phyloP scores from a whole-genome alignment of 2,113 vertebrate species.

The Oryctolagus cuniculus region DNA sequence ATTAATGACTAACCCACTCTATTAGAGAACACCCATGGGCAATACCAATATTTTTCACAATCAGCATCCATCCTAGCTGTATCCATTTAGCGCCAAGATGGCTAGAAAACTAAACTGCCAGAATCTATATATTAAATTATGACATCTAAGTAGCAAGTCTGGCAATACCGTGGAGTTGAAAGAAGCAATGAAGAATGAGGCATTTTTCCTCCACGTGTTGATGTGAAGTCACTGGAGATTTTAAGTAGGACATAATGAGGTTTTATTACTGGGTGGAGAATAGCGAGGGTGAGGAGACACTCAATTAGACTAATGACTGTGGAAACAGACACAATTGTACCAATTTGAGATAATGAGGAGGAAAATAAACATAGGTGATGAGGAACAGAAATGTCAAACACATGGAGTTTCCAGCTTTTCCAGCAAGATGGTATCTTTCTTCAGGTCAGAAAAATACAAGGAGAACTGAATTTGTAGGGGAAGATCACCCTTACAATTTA shows the following conservation, averaged over 20 bases:
- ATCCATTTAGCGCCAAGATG: neutral
- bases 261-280: neutral
- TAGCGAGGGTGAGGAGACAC: neutral
- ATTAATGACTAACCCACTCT: neutral
- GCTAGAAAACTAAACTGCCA: neutral
- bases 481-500: too few species aligned
- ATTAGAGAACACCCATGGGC: neutral
- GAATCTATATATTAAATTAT: neutral
- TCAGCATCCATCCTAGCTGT: neutral
- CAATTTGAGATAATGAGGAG: neutral
- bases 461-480: neutral
- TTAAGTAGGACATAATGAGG: neutral
- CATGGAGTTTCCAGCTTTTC: slow-evolving; percentile 5
- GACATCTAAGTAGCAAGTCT: neutral
- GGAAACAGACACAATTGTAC: neutral
- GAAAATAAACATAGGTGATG: slow-evolving; percentile 25
- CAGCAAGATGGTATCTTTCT: neutral
- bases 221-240: neutral
- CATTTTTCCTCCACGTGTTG: neutral
- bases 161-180: neutral
- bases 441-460: neutral
- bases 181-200: neutral
- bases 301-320: neutral
- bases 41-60: neutral
- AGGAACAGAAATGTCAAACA: neutral